These are phyloP conservation scores for Leptocoma aspasia DNA, from an alignment of 2,113 vertebrate genomes.

Conservation along the genomic window DNA sequence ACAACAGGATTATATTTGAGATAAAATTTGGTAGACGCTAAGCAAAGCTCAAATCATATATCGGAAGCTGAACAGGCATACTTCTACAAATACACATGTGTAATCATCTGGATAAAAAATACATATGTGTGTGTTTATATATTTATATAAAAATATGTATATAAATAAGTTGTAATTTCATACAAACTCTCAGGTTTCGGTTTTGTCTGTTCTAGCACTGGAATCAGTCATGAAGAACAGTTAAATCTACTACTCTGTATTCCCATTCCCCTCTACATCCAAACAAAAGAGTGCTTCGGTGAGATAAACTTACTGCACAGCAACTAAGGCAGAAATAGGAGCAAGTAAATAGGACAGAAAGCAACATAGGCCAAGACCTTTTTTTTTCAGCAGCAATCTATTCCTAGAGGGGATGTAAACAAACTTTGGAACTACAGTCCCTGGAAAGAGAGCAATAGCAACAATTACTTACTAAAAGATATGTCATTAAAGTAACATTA, in stretches of 20 bases:
- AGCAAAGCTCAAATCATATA: neutral
- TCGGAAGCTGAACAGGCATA: neutral
- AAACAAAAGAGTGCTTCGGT: neutral
- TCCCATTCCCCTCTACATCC: neutral
- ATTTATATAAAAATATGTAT: neutral
- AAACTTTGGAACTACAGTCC: neutral
- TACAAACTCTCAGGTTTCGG: neutral
- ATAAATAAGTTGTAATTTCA: neutral
- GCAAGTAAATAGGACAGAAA: neutral
- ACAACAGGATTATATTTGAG: neutral
- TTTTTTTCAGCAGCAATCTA: neutral
- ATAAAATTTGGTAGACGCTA: neutral
- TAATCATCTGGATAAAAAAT: neutral
- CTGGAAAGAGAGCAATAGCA: neutral
- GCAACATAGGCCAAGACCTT: neutral
- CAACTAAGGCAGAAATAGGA: neutral
- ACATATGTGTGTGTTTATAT: fast-evolving
- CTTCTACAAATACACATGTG: neutral
- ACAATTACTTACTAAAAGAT: neutral
- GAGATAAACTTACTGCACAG: neutral
- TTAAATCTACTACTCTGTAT: neutral
- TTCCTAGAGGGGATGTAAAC: neutral
- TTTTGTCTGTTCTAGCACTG: neutral
- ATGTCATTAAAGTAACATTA: constrained; percentile 7
- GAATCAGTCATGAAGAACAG: neutral